Conservation (phyloP, 2,888 invertebrate genomes). For the Athetis lepigone region DNA sequence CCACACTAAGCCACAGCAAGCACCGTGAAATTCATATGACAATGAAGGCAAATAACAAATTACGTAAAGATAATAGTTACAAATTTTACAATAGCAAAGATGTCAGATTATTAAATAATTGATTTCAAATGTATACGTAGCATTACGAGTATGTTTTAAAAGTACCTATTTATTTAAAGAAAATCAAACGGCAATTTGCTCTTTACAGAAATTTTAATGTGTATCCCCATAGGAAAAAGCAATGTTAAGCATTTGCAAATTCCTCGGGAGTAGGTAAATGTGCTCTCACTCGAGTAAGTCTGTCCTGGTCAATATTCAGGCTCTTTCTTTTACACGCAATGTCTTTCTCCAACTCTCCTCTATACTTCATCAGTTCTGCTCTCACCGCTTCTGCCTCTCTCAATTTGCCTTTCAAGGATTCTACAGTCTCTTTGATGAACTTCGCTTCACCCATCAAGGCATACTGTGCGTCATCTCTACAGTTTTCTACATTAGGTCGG, state of each 20-base stretch:
- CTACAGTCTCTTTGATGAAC: slow-evolving; percentile 86
- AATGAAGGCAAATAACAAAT: no score
- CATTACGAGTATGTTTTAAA: background rate
- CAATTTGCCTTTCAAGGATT: slow-evolving; percentile 90
- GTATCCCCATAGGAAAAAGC: background rate
- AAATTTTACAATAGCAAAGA: background rate
- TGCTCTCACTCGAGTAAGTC: slow-evolving; percentile 91
- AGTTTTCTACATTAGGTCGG: slow-evolving; percentile 95
- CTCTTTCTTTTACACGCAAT: slow-evolving; percentile 93
- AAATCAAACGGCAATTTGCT: slow-evolving; percentile 9
- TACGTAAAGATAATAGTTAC: background rate
- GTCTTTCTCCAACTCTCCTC: slow-evolving; percentile 93
- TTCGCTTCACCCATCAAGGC: slow-evolving; percentile 93
- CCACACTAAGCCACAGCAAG: no score
- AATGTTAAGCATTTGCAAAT: slow-evolving; percentile 87
- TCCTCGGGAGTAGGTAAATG: slow-evolving; percentile 93
- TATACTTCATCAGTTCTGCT: slow-evolving; percentile 90
- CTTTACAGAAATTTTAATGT: slow-evolving; percentile 22
- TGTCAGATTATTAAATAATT: no score
- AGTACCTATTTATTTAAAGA: background rate
- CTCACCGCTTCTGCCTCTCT: slow-evolving; percentile 91
- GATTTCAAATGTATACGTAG: no score
- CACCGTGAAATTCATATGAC: no score
- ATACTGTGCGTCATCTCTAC: slow-evolving; percentile 95
- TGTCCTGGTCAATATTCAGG: slow-evolving; percentile 92